Base-by-base conservation (phyloP, 30 jellyfish, hydroid and myxozoan genomes). In the Sanderia malayensis region DNA sequence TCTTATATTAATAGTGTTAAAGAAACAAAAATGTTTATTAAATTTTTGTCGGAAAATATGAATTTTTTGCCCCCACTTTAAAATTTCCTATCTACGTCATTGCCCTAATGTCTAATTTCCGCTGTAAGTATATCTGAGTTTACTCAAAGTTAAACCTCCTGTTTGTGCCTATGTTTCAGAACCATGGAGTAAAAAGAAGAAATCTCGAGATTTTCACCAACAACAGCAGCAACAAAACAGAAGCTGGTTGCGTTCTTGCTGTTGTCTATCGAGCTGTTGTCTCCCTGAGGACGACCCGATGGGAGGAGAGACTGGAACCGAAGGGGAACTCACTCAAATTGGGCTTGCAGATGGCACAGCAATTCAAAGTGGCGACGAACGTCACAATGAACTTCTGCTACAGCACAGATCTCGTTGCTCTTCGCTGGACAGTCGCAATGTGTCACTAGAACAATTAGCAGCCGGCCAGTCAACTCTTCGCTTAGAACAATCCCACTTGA, bases 221-320 rank as follows among this genome's bases (percentile, higher is more conserved):
- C 59, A 66, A 7, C 71, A 18, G 17, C 78, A 65, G 45, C 46
- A 34, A 18, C 59, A 66, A n/a, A 45, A 70, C 31, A 32, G 78
- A 22, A 49, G 70, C 6, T 68, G 82, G 2, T 33, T 78, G 24
- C 25, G 64, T 13, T 19, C 8, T 9, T 49, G 82, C 20, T 55
- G 46, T 31, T 78, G 89, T 65, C 15, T 78, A 29, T 68, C 89
- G 20, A 33, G 28, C 41, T 65, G 76, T 13, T 78, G 89, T 37
- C 67, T 55, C 30, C 70, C 44, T 45, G n/a, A n/a, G n/a, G 8
- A 37, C 62, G 44, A 78, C 29, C 24, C 76, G 13, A 66, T 64
- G 9, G 67, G n/a, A 2, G 60, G 55, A 31, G 89, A 78, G 70
- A 61, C 61, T 47, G 45, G 58, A 32, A 61, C 89, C 1, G 89